These are phyloP conservation scores for Archips crataeganus DNA, from an alignment of 2,888 invertebrate genomes.

Conservation along the genomic window DNA sequence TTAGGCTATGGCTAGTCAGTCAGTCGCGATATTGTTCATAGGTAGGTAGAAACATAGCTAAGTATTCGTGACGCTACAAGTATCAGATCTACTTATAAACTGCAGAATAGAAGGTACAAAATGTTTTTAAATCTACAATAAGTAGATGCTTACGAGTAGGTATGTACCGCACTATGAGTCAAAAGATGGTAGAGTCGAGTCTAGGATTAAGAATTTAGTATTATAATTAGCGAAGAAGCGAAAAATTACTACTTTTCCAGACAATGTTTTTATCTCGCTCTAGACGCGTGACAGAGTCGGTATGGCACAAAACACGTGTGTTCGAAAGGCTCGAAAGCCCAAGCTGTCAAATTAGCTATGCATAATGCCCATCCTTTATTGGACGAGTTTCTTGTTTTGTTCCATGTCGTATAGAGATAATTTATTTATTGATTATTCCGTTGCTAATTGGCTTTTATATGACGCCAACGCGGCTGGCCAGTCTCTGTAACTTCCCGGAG, in stretches of 20 bases:
- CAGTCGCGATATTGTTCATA: no score
- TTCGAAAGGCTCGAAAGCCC: slow-evolving; percentile 35
- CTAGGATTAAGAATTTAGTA: no score
- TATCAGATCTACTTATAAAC: no score
- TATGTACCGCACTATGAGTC: no score
- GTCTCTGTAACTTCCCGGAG: not conserved
- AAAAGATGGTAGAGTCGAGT: no score
- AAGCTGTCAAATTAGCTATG: slow-evolving; percentile 47
- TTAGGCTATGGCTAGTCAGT: no score
- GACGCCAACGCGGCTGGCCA: not conserved
- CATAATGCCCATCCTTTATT: slow-evolving; percentile 46
- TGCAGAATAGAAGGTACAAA: no score
- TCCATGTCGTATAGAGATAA: slow-evolving; percentile 6
- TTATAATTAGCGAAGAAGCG: no score
- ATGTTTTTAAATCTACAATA: no score
- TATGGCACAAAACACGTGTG: slow-evolving; percentile 12
- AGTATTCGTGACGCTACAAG: no score
- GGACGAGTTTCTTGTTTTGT: slow-evolving; percentile 27
- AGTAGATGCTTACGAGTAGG: no score
- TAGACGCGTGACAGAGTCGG: slow-evolving; percentile 18
- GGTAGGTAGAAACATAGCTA: no score
- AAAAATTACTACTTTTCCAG: not conserved
- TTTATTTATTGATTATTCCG: slow-evolving; percentile 24
- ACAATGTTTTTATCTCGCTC: not conserved
- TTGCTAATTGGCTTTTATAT: slow-evolving; percentile 21